A percentile compares a stretch with the other conserved stretches of the same genome.
These are phyloP conservation scores for Chiroxiphia lanceolata DNA, from an alignment of 2,797 vertebrate genomes.

Conservation along the genomic window DNA sequence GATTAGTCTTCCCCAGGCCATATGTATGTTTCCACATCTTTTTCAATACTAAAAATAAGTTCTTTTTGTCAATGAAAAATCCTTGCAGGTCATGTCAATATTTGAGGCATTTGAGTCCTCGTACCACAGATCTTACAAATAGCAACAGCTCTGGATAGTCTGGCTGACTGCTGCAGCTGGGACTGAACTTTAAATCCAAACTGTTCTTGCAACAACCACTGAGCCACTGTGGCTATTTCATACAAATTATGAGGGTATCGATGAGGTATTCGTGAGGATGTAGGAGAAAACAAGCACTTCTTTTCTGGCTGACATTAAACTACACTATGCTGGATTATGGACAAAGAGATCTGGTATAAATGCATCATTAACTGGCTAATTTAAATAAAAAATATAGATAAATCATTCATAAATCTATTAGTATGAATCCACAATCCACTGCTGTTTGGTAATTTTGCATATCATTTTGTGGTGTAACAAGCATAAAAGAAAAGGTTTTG, in stretches of 20 bases:
- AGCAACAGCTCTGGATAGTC: not conserved
- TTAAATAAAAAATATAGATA: conserved; percentile 50
- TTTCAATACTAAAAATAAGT: not conserved
- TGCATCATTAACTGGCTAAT: conserved; percentile 56
- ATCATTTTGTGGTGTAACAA: conserved; percentile 56
- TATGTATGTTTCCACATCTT: not conserved
- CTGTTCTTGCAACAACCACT: not conserved
- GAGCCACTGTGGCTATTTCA: not conserved
- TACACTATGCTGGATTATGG: not conserved
- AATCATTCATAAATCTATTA: conserved; percentile 5
- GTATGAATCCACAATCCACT: not conserved
- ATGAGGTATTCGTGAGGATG: not conserved
- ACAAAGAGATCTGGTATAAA: not conserved
- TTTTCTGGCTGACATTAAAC: not conserved
- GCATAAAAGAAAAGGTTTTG: conserved; percentile 41
- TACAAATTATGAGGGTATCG: not conserved
- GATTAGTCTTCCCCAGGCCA: not conserved
- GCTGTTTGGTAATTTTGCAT: conserved; percentile 39
- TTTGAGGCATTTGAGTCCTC: not conserved
- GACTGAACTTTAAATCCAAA: not conserved
- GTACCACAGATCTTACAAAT: not conserved
- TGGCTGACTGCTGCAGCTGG: not conserved
- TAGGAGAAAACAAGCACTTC: not conserved
- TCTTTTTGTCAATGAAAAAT: not conserved
- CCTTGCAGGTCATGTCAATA: not conserved